Evolutionary conservation across 2,888 invertebrate genomes (phyloP).

Genomic region (Cephonodes hylas): DNA sequence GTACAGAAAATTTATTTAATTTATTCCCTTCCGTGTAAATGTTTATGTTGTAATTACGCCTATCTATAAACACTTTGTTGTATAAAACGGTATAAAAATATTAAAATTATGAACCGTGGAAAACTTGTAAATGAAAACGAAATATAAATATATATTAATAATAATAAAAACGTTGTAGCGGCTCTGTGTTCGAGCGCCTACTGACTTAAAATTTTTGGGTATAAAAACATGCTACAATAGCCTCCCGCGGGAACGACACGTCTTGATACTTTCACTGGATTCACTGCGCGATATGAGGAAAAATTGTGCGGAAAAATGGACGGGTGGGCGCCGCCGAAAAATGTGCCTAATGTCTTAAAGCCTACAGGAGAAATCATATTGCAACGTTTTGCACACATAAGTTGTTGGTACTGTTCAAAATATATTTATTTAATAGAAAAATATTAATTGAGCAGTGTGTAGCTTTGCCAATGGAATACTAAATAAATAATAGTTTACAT

Average conservation of each 20-base stretch:
- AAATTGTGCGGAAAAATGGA: conserved; percentile 24
- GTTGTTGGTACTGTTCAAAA: too few species aligned
- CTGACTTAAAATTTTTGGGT: conserved; percentile 82
- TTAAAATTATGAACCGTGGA: conserved; percentile 80
- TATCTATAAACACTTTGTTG: conserved; percentile 79
- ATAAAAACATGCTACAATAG: conserved; percentile 82
- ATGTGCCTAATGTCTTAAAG: not conserved
- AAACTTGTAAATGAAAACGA: conserved; percentile 81
- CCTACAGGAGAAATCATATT: not conserved
- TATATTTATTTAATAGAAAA: not conserved
- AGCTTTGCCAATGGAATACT: too few species aligned
- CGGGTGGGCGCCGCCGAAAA: not conserved
- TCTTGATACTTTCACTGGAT: conserved; percentile 66
- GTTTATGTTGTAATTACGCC: conserved; percentile 66
- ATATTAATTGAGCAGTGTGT: too few species aligned
- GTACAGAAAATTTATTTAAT: conserved; percentile 15
- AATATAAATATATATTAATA: conserved; percentile 82
- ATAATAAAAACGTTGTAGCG: conserved; percentile 79
- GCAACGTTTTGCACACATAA: not conserved
- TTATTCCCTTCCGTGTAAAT: conserved; percentile 29
- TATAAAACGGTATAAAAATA: conserved; percentile 81
- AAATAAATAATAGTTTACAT: too few species aligned
- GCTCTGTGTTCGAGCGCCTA: conserved; percentile 80
- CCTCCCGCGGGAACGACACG: conserved; percentile 56
- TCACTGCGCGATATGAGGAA: conserved; percentile 34